phyloP scores from a whole-genome alignment of 1,140 invertebrate genomes.

The Amyelois transitella region DNA sequence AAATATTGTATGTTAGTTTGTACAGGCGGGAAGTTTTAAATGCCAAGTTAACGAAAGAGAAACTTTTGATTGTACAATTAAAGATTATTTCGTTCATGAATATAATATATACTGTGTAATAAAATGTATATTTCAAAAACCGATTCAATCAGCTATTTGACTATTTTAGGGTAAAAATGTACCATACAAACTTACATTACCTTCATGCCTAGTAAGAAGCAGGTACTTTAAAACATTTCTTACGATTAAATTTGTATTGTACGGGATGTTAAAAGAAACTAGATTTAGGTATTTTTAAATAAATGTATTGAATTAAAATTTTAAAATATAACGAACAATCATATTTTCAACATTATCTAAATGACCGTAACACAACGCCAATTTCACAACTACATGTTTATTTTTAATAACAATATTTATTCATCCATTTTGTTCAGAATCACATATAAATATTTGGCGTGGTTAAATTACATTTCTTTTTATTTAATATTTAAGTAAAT shows the following conservation, averaged over 20 bases:
- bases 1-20: neutral
- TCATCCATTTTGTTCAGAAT: slow-evolving; percentile 14
- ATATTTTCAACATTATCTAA: slow-evolving; percentile 41
- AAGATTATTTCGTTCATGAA: no score
- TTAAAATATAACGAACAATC: slow-evolving; percentile 52
- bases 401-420: slow-evolving; percentile 25
- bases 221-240: no score
- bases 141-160: no score
- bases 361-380: slow-evolving; percentile 56
- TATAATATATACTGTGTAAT: no score
- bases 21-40: neutral
- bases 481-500: neutral
- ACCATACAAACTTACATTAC: no score
- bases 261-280: neutral
- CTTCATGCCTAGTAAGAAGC: no score
- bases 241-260: no score
- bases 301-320: slow-evolving; percentile 52
- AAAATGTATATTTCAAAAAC: no score
- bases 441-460: slow-evolving; percentile 12
- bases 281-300: slow-evolving; percentile 25
- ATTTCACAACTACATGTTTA: slow-evolving; percentile 54
- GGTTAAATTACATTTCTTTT: no score
- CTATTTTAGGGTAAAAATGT: no score
- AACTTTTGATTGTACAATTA: neutral
- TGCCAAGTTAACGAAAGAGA: neutral